Percentiles rank a stretch among this genome's conserved stretches.
phyloP scores from a whole-genome alignment of 2,797 vertebrate species.

The Peromyscus attwateri region DNA sequence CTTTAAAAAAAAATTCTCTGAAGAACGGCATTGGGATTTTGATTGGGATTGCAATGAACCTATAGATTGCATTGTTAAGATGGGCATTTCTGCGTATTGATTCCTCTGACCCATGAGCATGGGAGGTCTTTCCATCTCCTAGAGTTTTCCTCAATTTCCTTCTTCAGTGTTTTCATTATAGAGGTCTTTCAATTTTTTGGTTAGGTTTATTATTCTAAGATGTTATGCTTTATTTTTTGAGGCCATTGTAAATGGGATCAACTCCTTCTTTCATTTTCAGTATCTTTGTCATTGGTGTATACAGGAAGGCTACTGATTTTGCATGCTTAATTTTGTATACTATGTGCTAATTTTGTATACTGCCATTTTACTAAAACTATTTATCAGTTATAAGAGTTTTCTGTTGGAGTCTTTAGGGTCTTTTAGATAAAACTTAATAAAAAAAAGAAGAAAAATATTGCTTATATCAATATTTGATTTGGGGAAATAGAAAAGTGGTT shows the following conservation, averaged over 20 bases:
- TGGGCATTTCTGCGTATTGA: not conserved
- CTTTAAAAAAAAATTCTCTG: not conserved
- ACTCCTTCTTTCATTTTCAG: not conserved
- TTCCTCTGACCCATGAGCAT: not conserved
- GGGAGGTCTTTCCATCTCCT: no score
- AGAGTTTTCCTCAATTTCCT: no score
- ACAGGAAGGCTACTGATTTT: not conserved
- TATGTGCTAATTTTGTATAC: not conserved
- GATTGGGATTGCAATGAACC: not conserved
- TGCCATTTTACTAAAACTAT: not conserved
- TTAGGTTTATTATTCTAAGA: not conserved
- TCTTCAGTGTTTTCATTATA: no score
- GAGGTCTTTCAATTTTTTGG: not conserved
- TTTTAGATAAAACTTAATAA: not conserved
- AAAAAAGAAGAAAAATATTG: slow-evolving; percentile 25
- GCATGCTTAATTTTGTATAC: not conserved
- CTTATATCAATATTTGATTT: slow-evolving; percentile 36
- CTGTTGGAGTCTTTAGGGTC: not conserved
- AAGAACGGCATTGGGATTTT: not conserved
- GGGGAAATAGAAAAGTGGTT: slow-evolving; percentile 2
- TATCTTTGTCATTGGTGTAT: not conserved
- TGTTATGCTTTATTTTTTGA: not conserved
- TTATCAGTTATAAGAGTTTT: not conserved
- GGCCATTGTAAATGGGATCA: not conserved
- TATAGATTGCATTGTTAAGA: not conserved